These are phyloP conservation scores for Uropetala carovei DNA, from an alignment of 2,888 invertebrate species.

Conservation along the genomic window DNA sequence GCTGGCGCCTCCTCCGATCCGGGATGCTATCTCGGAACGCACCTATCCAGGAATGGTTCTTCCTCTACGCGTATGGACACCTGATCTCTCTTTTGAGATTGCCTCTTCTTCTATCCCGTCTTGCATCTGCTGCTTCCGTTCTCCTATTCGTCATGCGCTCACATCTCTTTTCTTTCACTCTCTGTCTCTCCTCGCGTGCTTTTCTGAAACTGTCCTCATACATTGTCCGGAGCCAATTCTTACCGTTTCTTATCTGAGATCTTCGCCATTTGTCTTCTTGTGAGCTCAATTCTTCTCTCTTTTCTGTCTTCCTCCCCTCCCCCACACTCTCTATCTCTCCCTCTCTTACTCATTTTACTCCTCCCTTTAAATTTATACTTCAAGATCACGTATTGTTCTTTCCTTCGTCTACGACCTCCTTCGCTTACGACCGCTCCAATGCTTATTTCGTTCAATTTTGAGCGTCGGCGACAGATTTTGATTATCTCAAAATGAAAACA, in stretches of 20 bases:
- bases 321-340: neutral
- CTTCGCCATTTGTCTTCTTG: neutral
- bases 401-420: no score
- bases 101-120: neutral
- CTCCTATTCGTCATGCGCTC: neutral
- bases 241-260: neutral
- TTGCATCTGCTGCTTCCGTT: neutral
- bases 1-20: slow-evolving; percentile 33
- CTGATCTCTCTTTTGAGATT: neutral
- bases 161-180: neutral
- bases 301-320: neutral
- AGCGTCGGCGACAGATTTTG: no score
- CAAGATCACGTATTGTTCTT: no score
- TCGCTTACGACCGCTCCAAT: no score
- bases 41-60: neutral
- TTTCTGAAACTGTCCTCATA: slow-evolving; percentile 7
- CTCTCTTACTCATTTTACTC: neutral
- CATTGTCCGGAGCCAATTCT: neutral
- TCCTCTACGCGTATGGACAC: neutral
- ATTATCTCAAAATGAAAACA: no score
- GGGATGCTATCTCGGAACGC: neutral
- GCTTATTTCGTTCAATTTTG: no score
- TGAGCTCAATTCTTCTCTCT: neutral
- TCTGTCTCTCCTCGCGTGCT: slow-evolving; percentile 10
- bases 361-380: no score